Percentiles rank a stretch among this genome's conserved stretches.
These are phyloP conservation scores for Madoqua kirkii DNA, from an alignment of 2,113 vertebrate species.

Conservation along the genomic window DNA sequence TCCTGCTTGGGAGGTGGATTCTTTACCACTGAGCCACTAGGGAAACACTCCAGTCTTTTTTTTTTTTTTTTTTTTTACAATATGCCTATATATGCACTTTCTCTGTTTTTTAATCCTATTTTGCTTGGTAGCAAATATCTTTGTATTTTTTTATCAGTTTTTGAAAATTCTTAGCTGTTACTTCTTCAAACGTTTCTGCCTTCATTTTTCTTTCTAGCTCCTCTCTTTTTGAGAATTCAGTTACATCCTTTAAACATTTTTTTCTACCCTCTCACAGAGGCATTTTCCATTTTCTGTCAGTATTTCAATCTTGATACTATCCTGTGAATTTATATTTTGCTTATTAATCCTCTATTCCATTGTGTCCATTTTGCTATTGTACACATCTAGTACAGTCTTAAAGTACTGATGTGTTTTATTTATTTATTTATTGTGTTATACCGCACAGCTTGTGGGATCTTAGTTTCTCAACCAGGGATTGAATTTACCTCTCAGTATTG, in stretches of 20 bases:
- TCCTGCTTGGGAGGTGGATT: rapidly evolving
- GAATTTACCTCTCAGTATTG: background rate
- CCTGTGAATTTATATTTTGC: background rate
- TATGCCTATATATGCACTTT: background rate
- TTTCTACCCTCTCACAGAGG: background rate
- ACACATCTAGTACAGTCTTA: background rate
- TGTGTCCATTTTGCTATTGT: background rate
- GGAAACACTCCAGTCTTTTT: background rate
- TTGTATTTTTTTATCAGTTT: background rate
- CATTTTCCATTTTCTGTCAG: background rate
- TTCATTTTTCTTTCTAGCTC: background rate
- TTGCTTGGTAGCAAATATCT: background rate
- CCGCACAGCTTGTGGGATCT: background rate
- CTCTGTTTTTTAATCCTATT: background rate
- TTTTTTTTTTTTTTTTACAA: background rate
- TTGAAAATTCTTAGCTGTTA: background rate
- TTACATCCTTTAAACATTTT: background rate
- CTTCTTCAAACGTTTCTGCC: background rate
- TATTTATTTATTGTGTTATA: background rate
- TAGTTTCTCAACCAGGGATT: background rate
- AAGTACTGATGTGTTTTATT: background rate
- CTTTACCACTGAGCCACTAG: background rate
- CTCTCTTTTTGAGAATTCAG: background rate
- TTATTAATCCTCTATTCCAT: background rate
- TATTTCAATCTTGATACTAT: background rate